These are phyloP conservation scores for Pelobates cultripes DNA, from an alignment of 2,797 vertebrate genomes.

Conservation along the genomic window DNA sequence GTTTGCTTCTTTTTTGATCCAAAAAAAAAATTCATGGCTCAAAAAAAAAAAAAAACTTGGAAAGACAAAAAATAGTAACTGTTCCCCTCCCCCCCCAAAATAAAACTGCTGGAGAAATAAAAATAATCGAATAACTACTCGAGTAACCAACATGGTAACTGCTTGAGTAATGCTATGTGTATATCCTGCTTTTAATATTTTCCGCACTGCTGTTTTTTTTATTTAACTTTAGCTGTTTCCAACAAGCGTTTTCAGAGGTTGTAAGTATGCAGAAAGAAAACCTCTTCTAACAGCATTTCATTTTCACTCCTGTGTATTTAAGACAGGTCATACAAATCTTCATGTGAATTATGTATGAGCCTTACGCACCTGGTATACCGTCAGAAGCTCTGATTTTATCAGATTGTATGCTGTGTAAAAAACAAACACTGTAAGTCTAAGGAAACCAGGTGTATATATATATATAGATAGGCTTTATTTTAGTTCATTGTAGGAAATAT, in stretches of 20 bases:
- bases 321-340: neutral
- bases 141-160: too few species aligned
- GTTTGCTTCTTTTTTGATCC: too few species aligned
- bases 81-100: too few species aligned
- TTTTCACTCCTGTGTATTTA: conserved; percentile 19
- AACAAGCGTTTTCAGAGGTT: neutral
- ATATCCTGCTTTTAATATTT: too few species aligned
- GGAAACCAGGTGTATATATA: neutral
- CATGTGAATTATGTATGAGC: conserved; percentile 22
- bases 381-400: neutral
- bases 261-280: neutral
- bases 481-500: too few species aligned
- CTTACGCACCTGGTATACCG: neutral
- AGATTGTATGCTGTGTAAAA: neutral
- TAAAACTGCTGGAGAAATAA: too few species aligned
- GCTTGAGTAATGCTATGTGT: too few species aligned
- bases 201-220: neutral
- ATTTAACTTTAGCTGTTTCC: neutral
- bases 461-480: too few species aligned
- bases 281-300: conserved; percentile 8
- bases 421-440: neutral
- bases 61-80: too few species aligned
- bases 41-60: too few species aligned
- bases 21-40: too few species aligned
- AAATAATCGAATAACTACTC: too few species aligned